Evolutionary conservation across 92 coral and sea anemone species (phyloP).

Genomic region (Phenganax subtilis): DNA sequence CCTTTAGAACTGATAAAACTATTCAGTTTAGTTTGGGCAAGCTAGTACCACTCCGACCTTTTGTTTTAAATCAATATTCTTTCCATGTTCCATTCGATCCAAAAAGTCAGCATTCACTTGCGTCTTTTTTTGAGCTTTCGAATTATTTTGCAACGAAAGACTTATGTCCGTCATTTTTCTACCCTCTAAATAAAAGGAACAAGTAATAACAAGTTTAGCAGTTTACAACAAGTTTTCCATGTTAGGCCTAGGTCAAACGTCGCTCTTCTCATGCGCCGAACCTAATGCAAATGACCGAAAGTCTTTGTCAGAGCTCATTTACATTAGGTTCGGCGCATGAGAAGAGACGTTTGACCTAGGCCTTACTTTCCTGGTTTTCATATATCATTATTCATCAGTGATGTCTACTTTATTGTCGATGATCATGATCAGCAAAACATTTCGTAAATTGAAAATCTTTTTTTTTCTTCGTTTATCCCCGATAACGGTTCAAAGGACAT

Average conservation of each 20-base stretch:
- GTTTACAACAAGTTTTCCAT: no score
- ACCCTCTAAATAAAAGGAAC: constrained; percentile 61
- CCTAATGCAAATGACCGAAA: no score
- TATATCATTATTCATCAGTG: not conserved
- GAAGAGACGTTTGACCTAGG: no score
- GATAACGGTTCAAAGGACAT: no score
- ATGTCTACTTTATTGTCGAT: no score
- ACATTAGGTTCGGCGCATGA: no score
- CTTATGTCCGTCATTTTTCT: constrained; percentile 94
- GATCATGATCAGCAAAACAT: not conserved
- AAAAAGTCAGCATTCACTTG: constrained; percentile 81
- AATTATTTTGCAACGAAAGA: constrained; percentile 78
- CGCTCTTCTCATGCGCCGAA: no score
- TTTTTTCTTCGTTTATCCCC: no score
- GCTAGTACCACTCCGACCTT: constrained; percentile 52
- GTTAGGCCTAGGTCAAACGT: no score
- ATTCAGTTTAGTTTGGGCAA: not conserved
- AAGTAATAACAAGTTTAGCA: not conserved
- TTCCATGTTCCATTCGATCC: constrained; percentile 86
- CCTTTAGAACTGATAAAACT: not conserved
- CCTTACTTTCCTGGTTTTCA: not conserved
- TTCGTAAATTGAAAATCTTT: no score
- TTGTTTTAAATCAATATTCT: constrained; percentile 80
- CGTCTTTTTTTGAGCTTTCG: constrained; percentile 78
- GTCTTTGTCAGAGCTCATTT: no score